phyloP scores from a whole-genome alignment of 2,113 vertebrate genomes.

The Pachypanchax playfairii region DNA sequence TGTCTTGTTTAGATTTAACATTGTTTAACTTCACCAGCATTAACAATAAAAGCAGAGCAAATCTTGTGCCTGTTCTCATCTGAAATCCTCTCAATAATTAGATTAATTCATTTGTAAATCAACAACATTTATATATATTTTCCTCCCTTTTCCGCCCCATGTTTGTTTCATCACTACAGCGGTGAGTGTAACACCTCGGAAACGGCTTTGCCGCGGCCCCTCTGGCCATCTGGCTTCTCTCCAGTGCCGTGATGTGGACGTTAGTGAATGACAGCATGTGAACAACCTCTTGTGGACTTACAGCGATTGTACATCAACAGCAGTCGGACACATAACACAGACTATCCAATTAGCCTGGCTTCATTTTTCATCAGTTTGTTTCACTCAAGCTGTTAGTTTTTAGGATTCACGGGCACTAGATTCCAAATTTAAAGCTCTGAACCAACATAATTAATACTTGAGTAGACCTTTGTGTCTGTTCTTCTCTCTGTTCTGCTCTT shows the following conservation, averaged over 20 bases:
- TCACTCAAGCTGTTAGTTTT: slow-evolving; percentile 35
- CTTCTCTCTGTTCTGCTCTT: slow-evolving; percentile 27
- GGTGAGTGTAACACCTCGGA: slow-evolving; percentile 11
- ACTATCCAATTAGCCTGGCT: slow-evolving; percentile 33
- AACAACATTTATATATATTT: background rate
- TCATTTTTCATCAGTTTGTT: slow-evolving; percentile 36
- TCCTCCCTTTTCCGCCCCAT: slow-evolving; percentile 9
- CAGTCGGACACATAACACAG: slow-evolving; percentile 2
- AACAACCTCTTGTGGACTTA: slow-evolving; percentile 54
- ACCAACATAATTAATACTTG: slow-evolving; percentile 53
- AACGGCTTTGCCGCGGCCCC: slow-evolving; percentile 29
- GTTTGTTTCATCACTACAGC: slow-evolving; percentile 15
- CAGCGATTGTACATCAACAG: slow-evolving; percentile 35
- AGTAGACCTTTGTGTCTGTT: slow-evolving; percentile 36
- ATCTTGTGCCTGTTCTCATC: slow-evolving; percentile 45
- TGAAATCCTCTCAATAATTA: slow-evolving; percentile 27
- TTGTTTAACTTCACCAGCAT: slow-evolving; percentile 30
- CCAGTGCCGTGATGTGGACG: slow-evolving; percentile 36
- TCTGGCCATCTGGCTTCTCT: slow-evolving; percentile 54
- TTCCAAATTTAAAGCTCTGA: slow-evolving; percentile 42
- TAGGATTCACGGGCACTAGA: slow-evolving; percentile 32
- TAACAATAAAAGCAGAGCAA: slow-evolving; percentile 50
- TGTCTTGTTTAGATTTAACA: slow-evolving; percentile 35
- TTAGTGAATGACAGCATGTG: slow-evolving; percentile 42
- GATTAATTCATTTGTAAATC: slow-evolving; percentile 32